A percentile compares a stretch with the other conserved stretches of the same genome.
These are phyloP conservation scores for Acanthurus leucopareius DNA, from an alignment of 2,797 vertebrate species.

Conservation along the genomic window DNA sequence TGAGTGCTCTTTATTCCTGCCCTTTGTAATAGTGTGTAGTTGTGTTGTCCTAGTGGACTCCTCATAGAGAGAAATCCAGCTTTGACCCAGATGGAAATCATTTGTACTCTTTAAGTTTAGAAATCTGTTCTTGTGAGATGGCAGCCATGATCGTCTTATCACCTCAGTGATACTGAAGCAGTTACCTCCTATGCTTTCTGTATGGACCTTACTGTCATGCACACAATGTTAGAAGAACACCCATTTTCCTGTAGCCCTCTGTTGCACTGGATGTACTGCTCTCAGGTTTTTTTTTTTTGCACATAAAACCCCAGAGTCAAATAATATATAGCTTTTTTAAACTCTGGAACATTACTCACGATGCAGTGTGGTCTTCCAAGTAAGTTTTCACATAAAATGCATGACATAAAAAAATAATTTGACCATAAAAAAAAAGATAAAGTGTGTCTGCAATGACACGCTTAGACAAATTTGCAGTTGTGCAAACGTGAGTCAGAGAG, in stretches of 20 bases:
- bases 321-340: background rate
- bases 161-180: conserved; percentile 6
- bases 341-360: background rate
- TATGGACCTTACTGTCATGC: background rate
- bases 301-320: conserved; percentile 4
- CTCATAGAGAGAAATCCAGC: conserved; percentile 7
- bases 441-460: background rate
- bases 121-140: background rate
- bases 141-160: background rate
- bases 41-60: background rate
- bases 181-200: background rate
- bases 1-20: conserved; percentile 24
- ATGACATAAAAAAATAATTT: background rate
- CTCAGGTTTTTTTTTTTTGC: conserved; percentile 1
- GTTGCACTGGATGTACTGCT: conserved; percentile 23
- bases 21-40: conserved; percentile 14
- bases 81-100: background rate
- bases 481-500: conserved; percentile 12
- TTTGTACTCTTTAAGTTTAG: background rate
- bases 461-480: background rate
- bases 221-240: conserved; percentile 23
- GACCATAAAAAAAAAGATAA: background rate
- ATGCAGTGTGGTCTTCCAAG: background rate
- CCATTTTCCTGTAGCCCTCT: conserved; percentile 20
- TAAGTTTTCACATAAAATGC: conserved; percentile 1